Percentiles rank a stretch among this genome's conserved stretches.
Evolutionary conservation across 2,797 vertebrate species (phyloP).

Genomic region (Ptychadena robeensis): DNA sequence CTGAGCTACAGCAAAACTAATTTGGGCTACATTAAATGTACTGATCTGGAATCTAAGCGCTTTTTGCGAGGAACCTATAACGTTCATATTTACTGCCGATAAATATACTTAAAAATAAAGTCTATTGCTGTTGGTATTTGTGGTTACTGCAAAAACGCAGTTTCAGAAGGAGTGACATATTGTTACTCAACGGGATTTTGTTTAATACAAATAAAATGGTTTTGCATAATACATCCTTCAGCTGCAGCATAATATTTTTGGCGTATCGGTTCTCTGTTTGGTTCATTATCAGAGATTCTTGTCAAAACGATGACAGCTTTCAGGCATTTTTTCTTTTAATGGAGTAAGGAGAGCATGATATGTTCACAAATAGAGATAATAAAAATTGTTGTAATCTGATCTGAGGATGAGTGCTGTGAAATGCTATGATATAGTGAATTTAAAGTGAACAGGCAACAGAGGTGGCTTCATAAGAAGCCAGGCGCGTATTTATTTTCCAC

Average conservation of each 20-base stretch:
- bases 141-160: neutral
- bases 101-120: neutral
- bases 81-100: neutral
- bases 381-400: neutral
- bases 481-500: neutral
- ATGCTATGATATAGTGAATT: neutral
- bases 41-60: conserved; percentile 61
- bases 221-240: conserved; percentile 17
- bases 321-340: conserved; percentile 15
- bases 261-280: neutral
- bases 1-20: conserved; percentile 68
- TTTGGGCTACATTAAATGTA: conserved; percentile 67
- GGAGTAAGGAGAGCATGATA: neutral
- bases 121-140: neutral
- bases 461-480: neutral
- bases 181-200: conserved; percentile 4
- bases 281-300: conserved; percentile 18
- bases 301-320: conserved; percentile 25
- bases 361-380: neutral
- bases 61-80: conserved; percentile 7
- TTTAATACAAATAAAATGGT: conserved; percentile 7
- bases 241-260: neutral
- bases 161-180: neutral
- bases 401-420: neutral
- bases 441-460: neutral